phyloP scores from a whole-genome alignment of 1,140 invertebrate species.

The Ceratoteleas bidentatus region DNA sequence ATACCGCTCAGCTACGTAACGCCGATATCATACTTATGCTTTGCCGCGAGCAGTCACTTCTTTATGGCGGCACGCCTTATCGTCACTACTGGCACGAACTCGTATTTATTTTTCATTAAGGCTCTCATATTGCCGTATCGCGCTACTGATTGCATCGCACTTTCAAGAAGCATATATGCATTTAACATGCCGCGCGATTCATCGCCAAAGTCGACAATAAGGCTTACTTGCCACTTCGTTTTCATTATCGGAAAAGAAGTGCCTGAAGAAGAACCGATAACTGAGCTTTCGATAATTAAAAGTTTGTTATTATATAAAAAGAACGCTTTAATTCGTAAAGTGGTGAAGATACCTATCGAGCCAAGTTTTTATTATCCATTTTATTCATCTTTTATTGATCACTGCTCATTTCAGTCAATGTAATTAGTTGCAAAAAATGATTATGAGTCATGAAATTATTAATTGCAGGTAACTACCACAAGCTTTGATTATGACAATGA shows the following conservation, averaged over 20 bases:
- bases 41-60: conserved; percentile 61
- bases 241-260: conserved; percentile 41
- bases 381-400: neutral
- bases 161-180: conserved; percentile 52
- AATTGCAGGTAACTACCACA: too few species aligned
- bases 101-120: conserved; percentile 67
- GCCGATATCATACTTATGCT: conserved; percentile 63
- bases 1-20: conserved; percentile 45
- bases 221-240: conserved; percentile 40
- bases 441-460: too few species aligned
- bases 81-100: conserved; percentile 59
- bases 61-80: conserved; percentile 58
- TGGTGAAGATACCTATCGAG: neutral
- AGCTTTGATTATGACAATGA: too few species aligned
- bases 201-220: conserved; percentile 40
- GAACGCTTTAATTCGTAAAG: conserved; percentile 12
- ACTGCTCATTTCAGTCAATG: too few species aligned
- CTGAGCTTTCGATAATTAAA: conserved; percentile 32
- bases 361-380: conserved; percentile 10
- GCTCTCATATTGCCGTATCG: conserved; percentile 55
- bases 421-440: too few species aligned
- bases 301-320: conserved; percentile 28
- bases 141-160: conserved; percentile 52
- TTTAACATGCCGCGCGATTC: conserved; percentile 48
- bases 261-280: neutral